Base-by-base conservation (phyloP, 2,888 invertebrate species). In the Gymnocheta viridis region DNA sequence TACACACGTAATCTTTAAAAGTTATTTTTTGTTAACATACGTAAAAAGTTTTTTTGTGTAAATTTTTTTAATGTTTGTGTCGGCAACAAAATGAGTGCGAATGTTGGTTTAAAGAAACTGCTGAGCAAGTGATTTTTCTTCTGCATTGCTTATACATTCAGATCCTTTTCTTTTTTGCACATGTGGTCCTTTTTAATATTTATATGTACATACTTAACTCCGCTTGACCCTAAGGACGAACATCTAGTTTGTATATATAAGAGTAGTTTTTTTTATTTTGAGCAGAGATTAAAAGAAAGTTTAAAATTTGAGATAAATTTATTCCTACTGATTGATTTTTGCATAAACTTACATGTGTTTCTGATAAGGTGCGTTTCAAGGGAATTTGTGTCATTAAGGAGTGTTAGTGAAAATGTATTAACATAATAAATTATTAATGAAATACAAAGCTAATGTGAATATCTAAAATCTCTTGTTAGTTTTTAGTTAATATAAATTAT, bases 231-330 rank as follows among this genome's bases (percentile, higher is more conserved):
- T 44, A 3, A n/a, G n/a, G 41, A n/a, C 6, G 49, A 17, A 60
- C n/a, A 49, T 62, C 38, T 62, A 41, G 27, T n/a, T 29, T 74
- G 27, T 38, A 41, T 17, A n/a, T n/a, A n/a, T n/a, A n/a, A n/a
- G n/a, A n/a, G n/a, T n/a, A 35, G 44, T 24, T 38, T 49, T 10
- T 51, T 38, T 58, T 19, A 73, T 17, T 19, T 54, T 56, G n/a
- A 47, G 4, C n/a, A 35, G 44, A 24, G 44, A 66, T 29, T 38
- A 27, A 51, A 51, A 41, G 17, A 38, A 56, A 70, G 7, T 44
- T 41, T 47, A 0, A 70, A 7, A 32, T n/a, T n/a, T 22, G 54
- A 62, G 29, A 7, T 29, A 32, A 47, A 35, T 54, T 12, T 9
- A 62, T 35, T 10, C 27, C 38, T 10, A 67, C 12, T 24, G 2